Conservation (phyloP, 2,888 invertebrate species). For the Tetragonula carbonaria region DNA sequence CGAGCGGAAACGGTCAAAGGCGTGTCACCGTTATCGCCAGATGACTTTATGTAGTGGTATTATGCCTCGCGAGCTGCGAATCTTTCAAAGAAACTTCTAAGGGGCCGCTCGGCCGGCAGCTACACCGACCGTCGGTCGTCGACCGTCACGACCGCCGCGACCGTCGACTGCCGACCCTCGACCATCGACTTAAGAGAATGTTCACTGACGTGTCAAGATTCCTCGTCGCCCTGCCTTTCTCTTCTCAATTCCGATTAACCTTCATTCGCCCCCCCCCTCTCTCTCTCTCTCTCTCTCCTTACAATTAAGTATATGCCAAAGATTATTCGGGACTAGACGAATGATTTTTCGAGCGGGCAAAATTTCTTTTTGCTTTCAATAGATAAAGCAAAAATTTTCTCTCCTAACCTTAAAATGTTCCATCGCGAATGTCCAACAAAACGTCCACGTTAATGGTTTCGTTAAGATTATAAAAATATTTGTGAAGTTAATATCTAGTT, state of each 20-base stretch:
- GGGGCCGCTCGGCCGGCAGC: conserved; percentile 71
- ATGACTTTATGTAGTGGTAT: conserved; percentile 73
- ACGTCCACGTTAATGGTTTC: not conserved
- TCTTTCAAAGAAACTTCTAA: conserved; percentile 79
- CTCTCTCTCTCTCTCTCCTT: not conserved
- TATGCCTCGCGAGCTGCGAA: conserved; percentile 73
- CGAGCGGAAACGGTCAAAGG: conserved; percentile 73
- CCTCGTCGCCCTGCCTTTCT: conserved; percentile 54
- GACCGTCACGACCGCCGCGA: conserved; percentile 54
- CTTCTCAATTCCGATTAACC: conserved; percentile 51
- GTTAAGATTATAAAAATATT: not conserved
- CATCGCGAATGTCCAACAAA: too few species aligned
- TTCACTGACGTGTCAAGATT: conserved; percentile 57
- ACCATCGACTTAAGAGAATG: conserved; percentile 57
- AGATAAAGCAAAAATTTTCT: not conserved
- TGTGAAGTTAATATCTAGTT: not conserved
- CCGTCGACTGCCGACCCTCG: conserved; percentile 43
- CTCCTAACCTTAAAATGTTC: not conserved
- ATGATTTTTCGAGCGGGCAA: not conserved
- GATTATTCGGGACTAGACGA: conserved; percentile 6
- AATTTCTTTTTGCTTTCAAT: not conserved
- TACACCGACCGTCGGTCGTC: conserved; percentile 53
- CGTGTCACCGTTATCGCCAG: conserved; percentile 75
- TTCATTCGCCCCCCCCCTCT: conserved; percentile 28
- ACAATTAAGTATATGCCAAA: conserved; percentile 24